These are phyloP conservation scores for Hydrolagus colliei DNA, from an alignment of 2,797 vertebrate species.

Conservation along the genomic window DNA sequence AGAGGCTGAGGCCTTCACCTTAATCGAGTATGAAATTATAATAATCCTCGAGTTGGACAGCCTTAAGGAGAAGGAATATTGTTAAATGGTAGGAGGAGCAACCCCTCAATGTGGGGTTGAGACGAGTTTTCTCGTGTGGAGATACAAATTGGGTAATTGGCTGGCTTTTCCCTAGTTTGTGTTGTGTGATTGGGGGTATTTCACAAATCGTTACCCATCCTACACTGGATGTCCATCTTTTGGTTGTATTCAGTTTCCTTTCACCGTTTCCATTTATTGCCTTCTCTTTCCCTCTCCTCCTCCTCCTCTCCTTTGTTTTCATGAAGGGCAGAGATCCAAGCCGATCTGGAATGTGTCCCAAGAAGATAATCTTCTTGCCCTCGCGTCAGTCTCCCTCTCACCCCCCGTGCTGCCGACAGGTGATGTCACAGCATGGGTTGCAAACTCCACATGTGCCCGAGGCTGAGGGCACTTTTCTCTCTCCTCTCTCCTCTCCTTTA, in stretches of 20 bases:
- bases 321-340: constrained; percentile 60
- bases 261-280: no score
- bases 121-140: no score
- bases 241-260: neutral
- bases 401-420: neutral
- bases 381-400: constrained; percentile 30
- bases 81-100: no score
- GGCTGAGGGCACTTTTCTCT: neutral
- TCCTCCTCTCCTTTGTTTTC: constrained; percentile 44
- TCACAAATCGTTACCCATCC: neutral
- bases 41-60: no score
- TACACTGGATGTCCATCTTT: neutral
- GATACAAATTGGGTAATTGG: neutral
- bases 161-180: neutral
- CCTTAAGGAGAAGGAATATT: no score
- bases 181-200: neutral
- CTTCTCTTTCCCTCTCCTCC: constrained; percentile 35
- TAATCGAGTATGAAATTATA: no score
- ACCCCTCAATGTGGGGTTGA: no score
- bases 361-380: constrained; percentile 92
- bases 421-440: constrained; percentile 25
- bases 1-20: no score
- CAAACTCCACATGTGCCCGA: neutral
- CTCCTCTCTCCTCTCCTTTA: neutral
- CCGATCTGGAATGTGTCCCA: constrained; percentile 83